A percentile compares a stretch with the other conserved stretches of the same genome.
These are phyloP conservation scores for Sphenopsis melanotis DNA, from an alignment of 2,797 vertebrate species.

Conservation along the genomic window DNA sequence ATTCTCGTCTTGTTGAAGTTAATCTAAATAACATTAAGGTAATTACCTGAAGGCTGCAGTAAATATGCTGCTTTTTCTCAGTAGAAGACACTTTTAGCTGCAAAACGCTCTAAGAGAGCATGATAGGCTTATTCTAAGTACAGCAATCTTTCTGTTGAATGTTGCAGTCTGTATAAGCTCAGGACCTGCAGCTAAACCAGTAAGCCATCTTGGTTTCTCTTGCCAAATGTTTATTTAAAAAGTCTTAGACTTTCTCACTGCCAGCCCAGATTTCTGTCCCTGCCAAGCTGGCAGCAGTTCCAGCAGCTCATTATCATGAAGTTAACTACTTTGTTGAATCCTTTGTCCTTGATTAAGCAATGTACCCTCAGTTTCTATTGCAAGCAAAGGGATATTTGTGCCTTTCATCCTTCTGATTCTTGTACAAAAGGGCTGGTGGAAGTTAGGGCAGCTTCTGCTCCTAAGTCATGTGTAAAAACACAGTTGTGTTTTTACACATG, in stretches of 20 bases:
- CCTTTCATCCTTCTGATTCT: background rate
- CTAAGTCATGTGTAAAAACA: background rate
- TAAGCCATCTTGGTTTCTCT: background rate
- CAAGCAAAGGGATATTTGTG: background rate
- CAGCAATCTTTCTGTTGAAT: background rate
- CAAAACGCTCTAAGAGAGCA: background rate
- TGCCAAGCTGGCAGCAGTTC: constrained; percentile 7
- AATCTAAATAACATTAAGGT: constrained; percentile 99
- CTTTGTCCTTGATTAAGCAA: background rate
- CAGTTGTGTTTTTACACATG: background rate
- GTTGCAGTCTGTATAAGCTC: background rate
- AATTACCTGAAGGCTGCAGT: background rate
- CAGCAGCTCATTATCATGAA: background rate
- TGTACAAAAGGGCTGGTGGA: background rate
- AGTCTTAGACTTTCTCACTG: background rate
- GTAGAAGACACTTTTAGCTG: background rate
- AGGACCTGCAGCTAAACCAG: background rate
- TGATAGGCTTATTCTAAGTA: background rate
- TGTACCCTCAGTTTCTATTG: background rate
- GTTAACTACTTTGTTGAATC: background rate
- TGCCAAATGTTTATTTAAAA: constrained; percentile 22
- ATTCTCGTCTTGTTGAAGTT: constrained; percentile 86
- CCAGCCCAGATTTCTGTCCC: background rate
- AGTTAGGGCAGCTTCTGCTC: background rate
- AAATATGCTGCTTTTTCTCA: background rate